phyloP scores from a whole-genome alignment of 2,113 vertebrate species.

The Macrotis lagotis region DNA sequence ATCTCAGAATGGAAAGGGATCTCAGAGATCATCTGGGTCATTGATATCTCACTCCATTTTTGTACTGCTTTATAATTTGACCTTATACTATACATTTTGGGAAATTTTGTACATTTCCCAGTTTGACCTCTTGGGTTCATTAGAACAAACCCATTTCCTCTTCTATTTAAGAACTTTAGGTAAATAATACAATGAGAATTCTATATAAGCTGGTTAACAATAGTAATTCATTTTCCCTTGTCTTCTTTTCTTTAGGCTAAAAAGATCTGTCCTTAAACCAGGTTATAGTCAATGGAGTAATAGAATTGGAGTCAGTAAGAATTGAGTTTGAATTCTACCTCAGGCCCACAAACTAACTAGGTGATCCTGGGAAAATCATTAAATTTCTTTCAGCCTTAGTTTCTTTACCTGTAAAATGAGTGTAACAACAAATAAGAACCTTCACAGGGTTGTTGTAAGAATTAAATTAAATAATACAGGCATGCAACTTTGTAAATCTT shows the following conservation, averaged over 20 bases:
- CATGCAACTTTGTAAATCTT: background rate
- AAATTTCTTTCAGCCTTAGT: background rate
- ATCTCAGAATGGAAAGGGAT: background rate
- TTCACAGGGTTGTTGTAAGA: background rate
- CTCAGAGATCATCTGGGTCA: background rate
- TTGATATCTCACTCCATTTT: background rate
- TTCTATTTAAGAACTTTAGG: background rate
- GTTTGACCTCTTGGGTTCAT: background rate
- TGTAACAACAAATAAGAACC: background rate
- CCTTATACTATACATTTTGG: background rate
- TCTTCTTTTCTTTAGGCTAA: background rate
- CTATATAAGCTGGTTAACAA: background rate
- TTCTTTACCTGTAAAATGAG: background rate
- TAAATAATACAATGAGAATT: background rate
- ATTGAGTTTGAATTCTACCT: background rate
- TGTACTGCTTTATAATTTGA: background rate
- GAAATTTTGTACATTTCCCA: background rate
- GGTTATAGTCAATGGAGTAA: background rate
- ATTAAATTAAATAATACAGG: background rate
- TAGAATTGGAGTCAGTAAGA: background rate
- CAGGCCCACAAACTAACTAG: background rate
- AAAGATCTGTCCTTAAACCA: background rate
- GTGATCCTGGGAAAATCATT: background rate
- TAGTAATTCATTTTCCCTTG: background rate
- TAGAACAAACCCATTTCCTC: background rate